Conservation (phyloP, 2,888 invertebrate species). For the Netelia inedita region DNA sequence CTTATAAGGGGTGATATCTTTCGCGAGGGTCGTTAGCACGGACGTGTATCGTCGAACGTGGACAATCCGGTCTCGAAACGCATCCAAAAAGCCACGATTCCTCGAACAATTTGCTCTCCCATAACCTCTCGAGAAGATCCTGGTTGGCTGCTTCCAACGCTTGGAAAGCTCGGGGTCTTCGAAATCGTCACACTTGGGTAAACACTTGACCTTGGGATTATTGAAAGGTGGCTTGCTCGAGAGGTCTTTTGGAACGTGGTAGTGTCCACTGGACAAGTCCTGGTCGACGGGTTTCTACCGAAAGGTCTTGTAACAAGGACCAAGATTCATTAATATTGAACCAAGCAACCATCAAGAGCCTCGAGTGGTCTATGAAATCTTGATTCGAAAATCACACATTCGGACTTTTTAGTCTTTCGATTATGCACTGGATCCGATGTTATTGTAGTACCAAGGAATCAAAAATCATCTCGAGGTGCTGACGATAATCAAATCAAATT, state of each 20-base stretch:
- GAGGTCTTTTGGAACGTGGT: not conserved
- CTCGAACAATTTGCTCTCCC: slow-evolving; percentile 8
- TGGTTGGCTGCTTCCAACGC: slow-evolving; percentile 4
- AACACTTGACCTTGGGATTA: slow-evolving; percentile 21
- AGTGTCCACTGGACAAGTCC: not conserved
- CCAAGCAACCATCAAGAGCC: too few species aligned
- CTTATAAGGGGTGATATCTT: not conserved
- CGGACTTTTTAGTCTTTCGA: too few species aligned
- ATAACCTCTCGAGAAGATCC: slow-evolving; percentile 1
- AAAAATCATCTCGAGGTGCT: too few species aligned
- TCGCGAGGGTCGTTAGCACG: not conserved
- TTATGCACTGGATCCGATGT: too few species aligned
- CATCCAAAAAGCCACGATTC: not conserved
- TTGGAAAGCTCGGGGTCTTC: slow-evolving; percentile 10
- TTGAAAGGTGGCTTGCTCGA: not conserved
- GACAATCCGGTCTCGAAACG: not conserved
- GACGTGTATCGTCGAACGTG: slow-evolving; percentile 2
- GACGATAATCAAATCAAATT: too few species aligned
- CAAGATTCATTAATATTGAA: too few species aligned
- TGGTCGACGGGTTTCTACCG: not conserved
- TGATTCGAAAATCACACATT: too few species aligned
- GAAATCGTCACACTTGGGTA: slow-evolving; percentile 2
- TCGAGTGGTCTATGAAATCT: too few species aligned
- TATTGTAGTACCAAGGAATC: too few species aligned
- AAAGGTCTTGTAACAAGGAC: too few species aligned